These are phyloP conservation scores for Pristionchus maxplancki DNA, from an alignment of 2,888 invertebrate species.

Conservation along the genomic window DNA sequence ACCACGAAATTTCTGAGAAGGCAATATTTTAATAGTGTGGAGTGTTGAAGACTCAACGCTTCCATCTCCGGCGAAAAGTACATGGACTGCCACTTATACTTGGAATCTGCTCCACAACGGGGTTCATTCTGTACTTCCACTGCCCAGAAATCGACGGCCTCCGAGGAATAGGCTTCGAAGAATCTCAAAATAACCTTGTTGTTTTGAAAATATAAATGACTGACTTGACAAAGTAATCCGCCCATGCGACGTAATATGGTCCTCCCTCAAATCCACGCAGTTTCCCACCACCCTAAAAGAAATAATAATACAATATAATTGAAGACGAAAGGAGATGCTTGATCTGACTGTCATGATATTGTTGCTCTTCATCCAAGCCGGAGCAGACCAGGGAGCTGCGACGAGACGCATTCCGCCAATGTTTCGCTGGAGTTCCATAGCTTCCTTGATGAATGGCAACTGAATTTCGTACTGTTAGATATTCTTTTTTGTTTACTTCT, in stretches of 20 bases:
- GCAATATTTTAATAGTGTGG: neutral
- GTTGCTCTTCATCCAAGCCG: slow-evolving; percentile 82
- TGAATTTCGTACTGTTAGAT: slow-evolving; percentile 8
- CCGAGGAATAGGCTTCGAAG: slow-evolving; percentile 85
- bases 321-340: neutral
- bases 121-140: slow-evolving; percentile 92
- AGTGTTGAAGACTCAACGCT: neutral
- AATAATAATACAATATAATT: too few relatives aligned
- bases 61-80: neutral
- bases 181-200: slow-evolving; percentile 83
- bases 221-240: slow-evolving; percentile 39
- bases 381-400: slow-evolving; percentile 81
- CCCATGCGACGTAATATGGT: slow-evolving; percentile 24
- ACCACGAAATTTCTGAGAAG: slow-evolving; percentile 21
- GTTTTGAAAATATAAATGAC: neutral
- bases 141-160: slow-evolving; percentile 84
- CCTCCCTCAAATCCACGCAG: slow-evolving; percentile 37
- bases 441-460: slow-evolving; percentile 61
- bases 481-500: too few relatives aligned
- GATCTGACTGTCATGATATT: slow-evolving; percentile 76
- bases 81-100: slow-evolving; percentile 7
- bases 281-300: slow-evolving; percentile 16
- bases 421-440: neutral
- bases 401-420: slow-evolving; percentile 77
- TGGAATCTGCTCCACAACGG: slow-evolving; percentile 77